Evolutionary conservation across 1,140 invertebrate species (phyloP).

Genomic region (Drosophila navojoa): DNA sequence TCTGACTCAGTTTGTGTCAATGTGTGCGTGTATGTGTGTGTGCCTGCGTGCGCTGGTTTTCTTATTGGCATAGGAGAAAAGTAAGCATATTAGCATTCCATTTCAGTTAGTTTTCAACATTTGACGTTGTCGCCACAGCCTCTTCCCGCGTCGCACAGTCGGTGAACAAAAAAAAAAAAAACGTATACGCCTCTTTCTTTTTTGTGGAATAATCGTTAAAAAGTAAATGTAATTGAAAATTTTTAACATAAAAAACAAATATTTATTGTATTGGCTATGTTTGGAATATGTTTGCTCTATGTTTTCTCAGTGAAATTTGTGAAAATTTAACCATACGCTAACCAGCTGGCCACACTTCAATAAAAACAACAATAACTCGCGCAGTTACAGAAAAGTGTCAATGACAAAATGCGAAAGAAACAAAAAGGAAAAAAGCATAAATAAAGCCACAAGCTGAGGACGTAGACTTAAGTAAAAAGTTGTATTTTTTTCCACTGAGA

Average conservation of each 20-base stretch:
- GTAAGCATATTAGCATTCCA: constrained; percentile 78
- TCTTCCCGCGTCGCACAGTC: constrained; percentile 25
- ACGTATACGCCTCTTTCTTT: constrained; percentile 23
- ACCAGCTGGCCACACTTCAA: constrained; percentile 50
- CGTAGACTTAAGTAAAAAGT: constrained; percentile 48
- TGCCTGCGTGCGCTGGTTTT: constrained; percentile 74
- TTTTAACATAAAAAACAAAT: constrained; percentile 28
- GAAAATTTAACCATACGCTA: constrained; percentile 28
- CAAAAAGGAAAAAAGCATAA: constrained; percentile 46
- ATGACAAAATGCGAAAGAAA: constrained; percentile 36
- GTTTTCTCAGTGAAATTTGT: constrained; percentile 18
- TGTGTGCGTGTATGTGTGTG: constrained; percentile 6
- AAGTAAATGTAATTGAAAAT: constrained; percentile 47
- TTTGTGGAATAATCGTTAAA: constrained; percentile 6
- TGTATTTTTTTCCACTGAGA: constrained; percentile 53
- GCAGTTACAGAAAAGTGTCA: constrained; percentile 37
- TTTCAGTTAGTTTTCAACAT: constrained; percentile 77
- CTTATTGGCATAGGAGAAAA: constrained; percentile 74
- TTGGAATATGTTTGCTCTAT: not conserved
- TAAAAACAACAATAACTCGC: constrained; percentile 44
- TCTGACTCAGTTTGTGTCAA: constrained; percentile 21
- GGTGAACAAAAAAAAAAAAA: constrained; percentile 16
- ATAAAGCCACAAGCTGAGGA: constrained; percentile 61
- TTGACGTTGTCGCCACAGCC: constrained; percentile 56
- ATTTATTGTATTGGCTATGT: constrained; percentile 41